Evolutionary conservation across 2,888 invertebrate genomes (phyloP).

Genomic region (Tetragonisca angustula): DNA sequence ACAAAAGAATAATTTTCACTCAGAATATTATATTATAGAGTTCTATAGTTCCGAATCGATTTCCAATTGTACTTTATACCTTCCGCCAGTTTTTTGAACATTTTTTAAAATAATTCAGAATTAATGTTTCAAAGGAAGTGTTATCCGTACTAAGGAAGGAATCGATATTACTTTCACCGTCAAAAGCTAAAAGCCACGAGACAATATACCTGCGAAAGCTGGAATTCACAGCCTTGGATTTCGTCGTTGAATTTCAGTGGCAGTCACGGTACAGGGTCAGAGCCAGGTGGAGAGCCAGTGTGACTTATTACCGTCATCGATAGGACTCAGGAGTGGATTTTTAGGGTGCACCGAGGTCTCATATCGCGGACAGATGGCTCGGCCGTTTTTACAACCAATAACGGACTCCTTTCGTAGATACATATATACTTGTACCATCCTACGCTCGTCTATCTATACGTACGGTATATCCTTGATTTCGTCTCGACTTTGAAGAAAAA

Average conservation of each 20-base stretch:
- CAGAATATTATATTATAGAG: no score
- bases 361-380: slow-evolving; percentile 76
- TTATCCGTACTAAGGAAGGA: no score
- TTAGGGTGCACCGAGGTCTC: slow-evolving; percentile 74
- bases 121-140: no score
- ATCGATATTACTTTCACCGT: no score
- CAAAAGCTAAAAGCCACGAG: no score
- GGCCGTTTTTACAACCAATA: slow-evolving; percentile 78
- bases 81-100: no score
- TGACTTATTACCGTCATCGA: slow-evolving; percentile 71
- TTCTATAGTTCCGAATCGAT: no score
- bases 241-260: not conserved
- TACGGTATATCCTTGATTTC: slow-evolving; percentile 51
- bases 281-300: not conserved
- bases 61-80: no score
- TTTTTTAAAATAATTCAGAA: no score
- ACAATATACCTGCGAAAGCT: no score
- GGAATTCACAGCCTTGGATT: not conserved
- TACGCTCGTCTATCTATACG: slow-evolving; percentile 29
- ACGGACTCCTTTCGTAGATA: slow-evolving; percentile 25
- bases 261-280: not conserved
- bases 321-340: slow-evolving; percentile 70
- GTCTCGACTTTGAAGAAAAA: slow-evolving; percentile 37
- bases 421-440: slow-evolving; percentile 33
- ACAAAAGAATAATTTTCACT: no score